These are phyloP conservation scores for Pangasius larnaudii DNA, from an alignment of 2,797 vertebrate species.

Conservation along the genomic window DNA sequence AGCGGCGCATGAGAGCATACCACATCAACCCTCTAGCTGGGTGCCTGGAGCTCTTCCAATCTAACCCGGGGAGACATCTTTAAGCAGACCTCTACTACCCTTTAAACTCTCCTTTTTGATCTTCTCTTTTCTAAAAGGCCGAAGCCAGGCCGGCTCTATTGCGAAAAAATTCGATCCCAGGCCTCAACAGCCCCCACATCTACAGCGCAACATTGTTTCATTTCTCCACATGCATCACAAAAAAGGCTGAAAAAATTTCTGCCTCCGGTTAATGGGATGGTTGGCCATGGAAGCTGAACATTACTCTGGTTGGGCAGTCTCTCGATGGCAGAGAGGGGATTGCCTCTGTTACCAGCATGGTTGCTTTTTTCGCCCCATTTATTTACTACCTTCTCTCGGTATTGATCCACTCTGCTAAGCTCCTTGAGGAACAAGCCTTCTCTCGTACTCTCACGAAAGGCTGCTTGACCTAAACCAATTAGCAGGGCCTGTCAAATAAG, in stretches of 20 bases:
- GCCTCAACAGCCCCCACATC: slow-evolving; percentile 57
- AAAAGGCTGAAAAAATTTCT: slow-evolving; percentile 58
- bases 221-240: slow-evolving; percentile 70
- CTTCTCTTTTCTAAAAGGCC: slow-evolving; percentile 74
- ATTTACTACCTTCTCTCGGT: slow-evolving; percentile 62
- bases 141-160: slow-evolving; percentile 70
- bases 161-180: slow-evolving; percentile 72
- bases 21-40: not conserved
- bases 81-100: slow-evolving; percentile 57
- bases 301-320: slow-evolving; percentile 50
- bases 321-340: slow-evolving; percentile 63
- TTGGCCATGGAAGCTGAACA: slow-evolving; percentile 45
- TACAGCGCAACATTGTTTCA: slow-evolving; percentile 48
- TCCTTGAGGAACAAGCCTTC: slow-evolving; percentile 53
- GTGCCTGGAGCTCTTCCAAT: not conserved
- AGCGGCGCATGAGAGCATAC: not conserved
- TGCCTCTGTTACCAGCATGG: slow-evolving; percentile 65
- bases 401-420: slow-evolving; percentile 66
- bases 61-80: not conserved
- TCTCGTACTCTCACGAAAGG: slow-evolving; percentile 56
- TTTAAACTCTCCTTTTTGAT: slow-evolving; percentile 79
- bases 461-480: slow-evolving; percentile 69
- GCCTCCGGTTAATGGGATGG: slow-evolving; percentile 39
- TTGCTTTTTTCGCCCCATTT: slow-evolving; percentile 65
- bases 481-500: slow-evolving; percentile 61